Evolutionary conservation across 2,113 vertebrate species (phyloP).

Genomic region (Butorides virescens): DNA sequence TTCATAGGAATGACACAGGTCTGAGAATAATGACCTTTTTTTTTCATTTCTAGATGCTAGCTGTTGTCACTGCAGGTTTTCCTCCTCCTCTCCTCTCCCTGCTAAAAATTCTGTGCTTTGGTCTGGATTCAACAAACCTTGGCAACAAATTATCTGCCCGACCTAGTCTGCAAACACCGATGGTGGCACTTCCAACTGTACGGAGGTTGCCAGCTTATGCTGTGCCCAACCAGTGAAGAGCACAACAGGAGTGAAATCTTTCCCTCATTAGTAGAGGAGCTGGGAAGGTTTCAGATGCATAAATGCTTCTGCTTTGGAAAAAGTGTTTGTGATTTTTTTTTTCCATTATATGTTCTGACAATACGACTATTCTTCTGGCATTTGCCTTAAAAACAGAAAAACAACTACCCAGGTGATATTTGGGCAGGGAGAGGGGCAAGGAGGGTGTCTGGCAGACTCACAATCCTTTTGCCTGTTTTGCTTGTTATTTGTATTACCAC

Average conservation of each 20-base stretch:
- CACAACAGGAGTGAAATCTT: not conserved
- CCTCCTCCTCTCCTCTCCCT: not conserved
- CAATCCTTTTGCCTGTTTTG: not conserved
- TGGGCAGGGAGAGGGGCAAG: not conserved
- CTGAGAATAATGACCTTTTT: not conserved
- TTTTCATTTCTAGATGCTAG: not conserved
- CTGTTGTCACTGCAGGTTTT: not conserved
- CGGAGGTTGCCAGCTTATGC: not conserved
- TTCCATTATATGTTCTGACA: not conserved
- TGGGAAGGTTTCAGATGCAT: not conserved
- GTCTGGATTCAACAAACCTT: not conserved
- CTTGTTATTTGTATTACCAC: not conserved
- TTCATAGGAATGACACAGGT: not conserved
- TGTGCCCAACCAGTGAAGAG: not conserved
- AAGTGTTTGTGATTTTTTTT: not conserved
- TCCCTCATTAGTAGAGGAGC: not conserved
- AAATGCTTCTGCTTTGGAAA: not conserved
- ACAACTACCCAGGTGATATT: not conserved
- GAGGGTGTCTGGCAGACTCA: not conserved
- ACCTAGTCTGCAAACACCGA: not conserved
- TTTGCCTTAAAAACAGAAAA: not conserved
- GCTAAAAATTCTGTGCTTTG: not conserved
- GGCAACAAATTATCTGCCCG: not conserved
- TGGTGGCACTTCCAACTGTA: not conserved
- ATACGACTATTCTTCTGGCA: not conserved